Base-by-base conservation (phyloP, 2,113 vertebrate species). In the Hypanus sabinus region DNA sequence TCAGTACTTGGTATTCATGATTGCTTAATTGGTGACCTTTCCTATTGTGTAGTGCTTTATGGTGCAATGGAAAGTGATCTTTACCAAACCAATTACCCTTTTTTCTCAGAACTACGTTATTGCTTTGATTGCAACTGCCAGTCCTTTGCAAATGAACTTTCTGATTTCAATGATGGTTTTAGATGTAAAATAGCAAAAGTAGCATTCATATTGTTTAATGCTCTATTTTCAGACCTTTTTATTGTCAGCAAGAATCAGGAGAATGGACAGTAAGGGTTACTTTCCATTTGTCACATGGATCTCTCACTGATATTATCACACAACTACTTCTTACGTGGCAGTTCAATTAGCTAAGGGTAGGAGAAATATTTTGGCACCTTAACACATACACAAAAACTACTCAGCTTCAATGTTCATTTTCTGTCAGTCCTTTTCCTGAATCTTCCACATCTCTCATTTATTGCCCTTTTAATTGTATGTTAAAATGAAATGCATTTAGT, bases 1-100 rank as follows among this genome's bases (percentile, higher is more conserved):
- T 98, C 98, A 98, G 98, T 98, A 99, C 99, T 99, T 99, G 98
- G 98, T 99, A 99, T 99, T 99, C 98, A 99, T 99, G 99, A 99
- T 99, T 98, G 98, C 99, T 99, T 99, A 99, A 99, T 99, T 99
- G 98, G 98, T 97, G 98, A 99, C 99, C 99, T 99, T 99, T 99
- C 98, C 98, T 99, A 99, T 99, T 99, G 99, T 99, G 98, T 98
- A 98, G 98, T 98, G 98, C 98, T 99, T 99, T 99, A 99, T 99
- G 98, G 98, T 98, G 98, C 97, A 98, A 99, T 98, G 98, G 99
- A 99, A 99, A 99, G 98, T 98, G 98, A 99, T 99, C 99, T 99
- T 99, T 99, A 99, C 98, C 98, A 99, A 99, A 99, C 98, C 99
- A 99, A 99, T 99, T 99, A 99, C 98, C 98, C 98, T 97, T 98